A percentile compares a stretch with the other conserved stretches of the same genome.
Evolutionary conservation across 2,888 invertebrate genomes (phyloP).

Genomic region (Dicranocentrus wangi): DNA sequence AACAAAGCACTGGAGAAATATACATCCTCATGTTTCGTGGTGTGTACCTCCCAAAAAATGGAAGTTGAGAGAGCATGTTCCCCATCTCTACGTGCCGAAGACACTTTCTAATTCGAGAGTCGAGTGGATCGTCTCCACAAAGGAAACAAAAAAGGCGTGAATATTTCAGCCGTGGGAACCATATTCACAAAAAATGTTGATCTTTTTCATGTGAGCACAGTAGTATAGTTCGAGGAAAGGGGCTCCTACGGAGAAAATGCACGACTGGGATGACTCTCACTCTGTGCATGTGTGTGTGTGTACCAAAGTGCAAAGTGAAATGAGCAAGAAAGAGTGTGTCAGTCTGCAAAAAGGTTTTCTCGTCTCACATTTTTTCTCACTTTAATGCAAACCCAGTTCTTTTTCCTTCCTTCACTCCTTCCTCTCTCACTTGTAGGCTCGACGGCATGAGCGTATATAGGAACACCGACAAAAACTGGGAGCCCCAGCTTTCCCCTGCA

Average conservation of each 20-base stretch:
- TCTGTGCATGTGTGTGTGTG: not conserved
- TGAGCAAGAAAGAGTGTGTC: no score
- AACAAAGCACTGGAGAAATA: slow-evolving; percentile 14
- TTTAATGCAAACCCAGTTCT: slow-evolving; percentile 32
- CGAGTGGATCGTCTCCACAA: not conserved
- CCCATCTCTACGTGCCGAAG: not conserved
- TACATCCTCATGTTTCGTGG: not conserved
- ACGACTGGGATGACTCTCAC: not conserved
- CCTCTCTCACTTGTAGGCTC: slow-evolving; percentile 13
- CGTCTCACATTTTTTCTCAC: slow-evolving; percentile 27
- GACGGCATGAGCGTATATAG: no score
- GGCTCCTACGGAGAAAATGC: no score
- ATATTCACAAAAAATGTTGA: slow-evolving; percentile 55
- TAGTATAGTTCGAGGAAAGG: not conserved
- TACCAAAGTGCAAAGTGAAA: slow-evolving; percentile 27
- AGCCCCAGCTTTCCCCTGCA: not conserved
- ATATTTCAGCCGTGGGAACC: slow-evolving; percentile 48
- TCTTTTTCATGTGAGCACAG: slow-evolving; percentile 40
- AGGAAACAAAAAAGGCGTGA: slow-evolving; percentile 4
- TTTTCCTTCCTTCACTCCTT: slow-evolving; percentile 31
- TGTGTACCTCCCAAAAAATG: no score
- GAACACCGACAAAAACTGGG: not conserved
- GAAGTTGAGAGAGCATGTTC: not conserved
- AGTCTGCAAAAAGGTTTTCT: no score
- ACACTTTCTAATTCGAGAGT: slow-evolving; percentile 1